phyloP scores from a whole-genome alignment of 2,797 vertebrate genomes.

The Centropyge bicolor region DNA sequence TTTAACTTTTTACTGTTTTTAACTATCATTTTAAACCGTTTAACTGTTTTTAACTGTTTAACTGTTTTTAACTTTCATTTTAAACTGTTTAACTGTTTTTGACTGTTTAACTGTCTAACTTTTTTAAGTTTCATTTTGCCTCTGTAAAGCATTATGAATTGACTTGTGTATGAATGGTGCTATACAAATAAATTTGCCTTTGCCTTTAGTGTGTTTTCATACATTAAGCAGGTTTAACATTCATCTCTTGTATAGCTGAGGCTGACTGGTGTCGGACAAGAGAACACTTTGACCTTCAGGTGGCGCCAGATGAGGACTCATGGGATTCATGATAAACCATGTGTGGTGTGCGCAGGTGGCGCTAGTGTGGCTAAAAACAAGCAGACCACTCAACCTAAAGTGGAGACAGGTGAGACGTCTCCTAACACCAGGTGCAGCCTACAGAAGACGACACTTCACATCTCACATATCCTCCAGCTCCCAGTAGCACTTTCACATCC shows the following conservation, averaged over 20 bases:
- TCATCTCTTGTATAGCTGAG: not conserved
- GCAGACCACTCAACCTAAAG: constrained; percentile 35
- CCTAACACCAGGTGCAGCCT: constrained; percentile 3
- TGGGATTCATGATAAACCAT: not conserved
- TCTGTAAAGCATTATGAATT: too few relatives aligned
- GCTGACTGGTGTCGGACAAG: not conserved
- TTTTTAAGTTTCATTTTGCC: too few relatives aligned
- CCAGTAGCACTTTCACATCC: constrained; percentile 41
- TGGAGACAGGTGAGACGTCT: constrained; percentile 32
- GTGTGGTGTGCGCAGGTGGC: not conserved
- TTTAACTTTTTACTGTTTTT: too few relatives aligned
- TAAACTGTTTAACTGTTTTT: too few relatives aligned
- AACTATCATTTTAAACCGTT: too few relatives aligned
- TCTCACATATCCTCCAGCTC: constrained; percentile 11
- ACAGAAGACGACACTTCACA: not conserved
- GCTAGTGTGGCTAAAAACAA: constrained; percentile 55
- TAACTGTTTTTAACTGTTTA: too few relatives aligned
- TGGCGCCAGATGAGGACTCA: not conserved
- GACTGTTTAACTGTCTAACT: too few relatives aligned
- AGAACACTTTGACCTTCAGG: not conserved
- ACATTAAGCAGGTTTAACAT: not conserved
- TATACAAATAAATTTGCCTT: too few relatives aligned
- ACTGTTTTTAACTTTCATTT: too few relatives aligned
- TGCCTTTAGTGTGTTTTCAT: not conserved
- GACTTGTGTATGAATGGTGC: too few relatives aligned